Evolutionary conservation across 2,888 invertebrate genomes (phyloP), one percentile per base, ranked within the genome.

Genomic region (Rhynchonema sp.): DNA sequence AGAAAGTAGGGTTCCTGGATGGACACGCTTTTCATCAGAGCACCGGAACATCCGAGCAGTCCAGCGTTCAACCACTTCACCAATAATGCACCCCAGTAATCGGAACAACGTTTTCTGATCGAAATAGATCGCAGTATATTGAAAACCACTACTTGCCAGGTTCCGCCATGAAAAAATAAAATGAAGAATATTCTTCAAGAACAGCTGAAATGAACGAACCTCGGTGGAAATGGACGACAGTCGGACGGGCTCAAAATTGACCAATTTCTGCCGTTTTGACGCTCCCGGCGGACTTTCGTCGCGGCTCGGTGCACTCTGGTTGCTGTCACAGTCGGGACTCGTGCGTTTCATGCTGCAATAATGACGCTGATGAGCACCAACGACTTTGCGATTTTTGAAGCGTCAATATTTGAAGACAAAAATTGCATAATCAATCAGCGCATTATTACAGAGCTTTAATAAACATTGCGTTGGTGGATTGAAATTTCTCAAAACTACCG

Each of bases 171-270:
- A 6, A 17, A 38, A 17, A 38, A 17, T 38, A 38, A 13, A 6
- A 38, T 13, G 17, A 38, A 38, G 17, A 38, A 38, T 17, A 17
- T 38, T n/a, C n/a, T n/a, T n/a, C n/a, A n/a, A n/a, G n/a, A n/a
- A n/a, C n/a, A n/a, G n/a, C n/a, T 38, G 17, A 38, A 38, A 38
- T 2, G 30, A 23, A 59, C 63, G 56, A 60, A 70, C 70, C 63
- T 68, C 69, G 59, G 65, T 65, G 27, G 62, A 56, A 20, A 70
- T 65, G 9, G 68, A 64, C 22, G 65, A 64, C 27, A 71, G 62
- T 28, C 69, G 63, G 25, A 71, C 64, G 6, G 71, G 64, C 57
- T 71, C 71, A 54, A 71, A 71, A 17, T 61, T 64, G 38, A 69
- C 62, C 46, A 64, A 58, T 28, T 63, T 55, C 54, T 59, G 58